Evolutionary conservation across 2,113 vertebrate species (phyloP), one percentile per base, ranked within the genome.

Genomic region (Oryzias woworae): DNA sequence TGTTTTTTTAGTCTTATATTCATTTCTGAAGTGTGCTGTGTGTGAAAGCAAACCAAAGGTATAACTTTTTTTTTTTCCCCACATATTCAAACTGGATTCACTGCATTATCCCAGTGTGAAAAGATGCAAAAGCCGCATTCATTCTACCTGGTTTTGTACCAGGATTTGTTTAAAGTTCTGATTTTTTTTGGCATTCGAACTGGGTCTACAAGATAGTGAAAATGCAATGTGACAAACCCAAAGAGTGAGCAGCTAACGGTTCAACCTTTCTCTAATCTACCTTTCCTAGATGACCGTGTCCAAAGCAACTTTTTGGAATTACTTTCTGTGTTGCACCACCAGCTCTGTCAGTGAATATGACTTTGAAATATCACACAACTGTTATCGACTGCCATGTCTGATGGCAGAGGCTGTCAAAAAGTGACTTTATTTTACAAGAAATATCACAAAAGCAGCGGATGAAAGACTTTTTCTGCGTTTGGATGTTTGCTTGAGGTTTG

Each of bases 261-360:
- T 36, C 36, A 36, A 36, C 2, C 36, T 36, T 36, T 36, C 10
- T 36, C 36, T 36, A 10, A 36, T 36, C 36, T 36, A 12, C 10
- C 10, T 10, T 36, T 10, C 10, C 36, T 10, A 2, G 36, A 36
- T 36, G 36, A 63, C 66, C 70, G 74, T 69, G 70, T 80, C 79
- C 73, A 42, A 80, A 86, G 75, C 73, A 73, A 64, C 66, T 69
- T 64, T 76, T 68, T 53, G 54, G 57, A 68, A 78, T 80, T 73
- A 65, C 45, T 53, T 49, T 81, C 67, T 76, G 44, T 66, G 67
- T 53, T 56, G 54, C 57, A 66, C 78, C 77, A 79, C 78, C 66
- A 75, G 66, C 58, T 62, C 60, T 71, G 81, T 53, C 50, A 45
- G 23, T 58, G 63, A 86, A 58, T 31, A 70, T 53, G 55, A 66